Conservation (phyloP, 2,113 vertebrate species). For the Arizona elegans region DNA sequence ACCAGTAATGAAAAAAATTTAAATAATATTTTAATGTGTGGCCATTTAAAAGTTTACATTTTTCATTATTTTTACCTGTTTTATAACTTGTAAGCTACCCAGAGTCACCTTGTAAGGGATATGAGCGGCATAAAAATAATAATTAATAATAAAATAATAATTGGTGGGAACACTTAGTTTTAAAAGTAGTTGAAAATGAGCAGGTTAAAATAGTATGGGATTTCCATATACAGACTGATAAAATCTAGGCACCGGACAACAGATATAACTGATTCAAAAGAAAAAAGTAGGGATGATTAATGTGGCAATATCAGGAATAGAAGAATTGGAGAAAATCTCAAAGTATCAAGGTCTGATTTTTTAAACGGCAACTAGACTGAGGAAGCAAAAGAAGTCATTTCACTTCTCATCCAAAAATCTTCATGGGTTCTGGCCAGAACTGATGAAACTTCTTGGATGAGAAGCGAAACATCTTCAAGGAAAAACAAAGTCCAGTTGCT, state of each 20-base stretch:
- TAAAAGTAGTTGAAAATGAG: too few species aligned
- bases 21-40: too few species aligned
- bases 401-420: not conserved
- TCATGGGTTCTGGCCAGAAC: not conserved
- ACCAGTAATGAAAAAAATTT: too few species aligned
- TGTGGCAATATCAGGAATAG: not conserved
- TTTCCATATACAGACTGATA: not conserved
- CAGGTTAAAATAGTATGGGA: not conserved
- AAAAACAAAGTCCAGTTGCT: not conserved
- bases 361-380: not conserved
- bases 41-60: too few species aligned
- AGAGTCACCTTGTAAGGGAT: too few species aligned
- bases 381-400: not conserved
- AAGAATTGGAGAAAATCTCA: not conserved
- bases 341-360: not conserved
- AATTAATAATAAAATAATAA: too few species aligned
- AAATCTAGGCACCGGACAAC: not conserved
- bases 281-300: not conserved
- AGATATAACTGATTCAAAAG: not conserved
- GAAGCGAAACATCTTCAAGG: not conserved
- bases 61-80: too few species aligned
- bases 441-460: not conserved
- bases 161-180: too few species aligned
- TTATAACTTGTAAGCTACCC: too few species aligned
- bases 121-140: too few species aligned